Conservation (phyloP, 2,113 vertebrate species). For the Salminus brasiliensis region DNA sequence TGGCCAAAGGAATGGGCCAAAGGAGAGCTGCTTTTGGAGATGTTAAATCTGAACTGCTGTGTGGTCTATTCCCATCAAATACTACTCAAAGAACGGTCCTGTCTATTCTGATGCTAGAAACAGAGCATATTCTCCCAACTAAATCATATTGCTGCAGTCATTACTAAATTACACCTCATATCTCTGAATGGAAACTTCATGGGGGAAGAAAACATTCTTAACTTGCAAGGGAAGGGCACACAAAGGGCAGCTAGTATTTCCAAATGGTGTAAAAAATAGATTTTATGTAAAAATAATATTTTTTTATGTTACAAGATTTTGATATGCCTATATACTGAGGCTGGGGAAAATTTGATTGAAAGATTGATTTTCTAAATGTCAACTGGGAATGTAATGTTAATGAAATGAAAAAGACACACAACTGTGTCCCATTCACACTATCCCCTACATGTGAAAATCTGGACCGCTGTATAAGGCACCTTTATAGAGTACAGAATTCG, state of each 20-base stretch:
- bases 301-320: neutral
- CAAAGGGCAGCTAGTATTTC: neutral
- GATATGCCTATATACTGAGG: too few relatives aligned
- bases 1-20: constrained; percentile 42
- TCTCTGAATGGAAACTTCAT: neutral
- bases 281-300: too few relatives aligned
- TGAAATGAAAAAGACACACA: too few relatives aligned
- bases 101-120: neutral
- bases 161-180: neutral
- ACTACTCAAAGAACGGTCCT: neutral
- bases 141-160: neutral
- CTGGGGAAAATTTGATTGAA: too few relatives aligned
- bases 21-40: constrained; percentile 29
- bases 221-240: too few relatives aligned
- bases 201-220: too few relatives aligned
- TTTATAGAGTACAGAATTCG: too few relatives aligned
- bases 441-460: too few relatives aligned
- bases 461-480: too few relatives aligned
- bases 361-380: too few relatives aligned
- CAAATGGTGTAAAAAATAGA: neutral
- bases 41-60: neutral
- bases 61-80: constrained; percentile 15
- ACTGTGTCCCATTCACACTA: too few relatives aligned
- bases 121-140: neutral
- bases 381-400: too few relatives aligned